These are phyloP conservation scores for Brachyopa scutellaris DNA, from an alignment of 2,888 invertebrate genomes.

Conservation along the genomic window DNA sequence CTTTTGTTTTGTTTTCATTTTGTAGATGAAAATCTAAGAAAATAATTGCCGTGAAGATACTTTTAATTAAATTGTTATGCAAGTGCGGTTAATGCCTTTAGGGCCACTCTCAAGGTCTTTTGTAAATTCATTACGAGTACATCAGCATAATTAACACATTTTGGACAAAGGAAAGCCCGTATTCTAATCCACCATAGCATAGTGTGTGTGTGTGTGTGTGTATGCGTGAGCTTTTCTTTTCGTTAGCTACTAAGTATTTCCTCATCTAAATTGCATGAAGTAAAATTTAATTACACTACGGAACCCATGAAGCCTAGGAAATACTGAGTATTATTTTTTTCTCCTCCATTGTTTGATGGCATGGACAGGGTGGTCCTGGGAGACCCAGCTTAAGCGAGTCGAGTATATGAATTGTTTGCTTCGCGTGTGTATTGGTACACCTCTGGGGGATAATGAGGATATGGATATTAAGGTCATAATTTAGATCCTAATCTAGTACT, in stretches of 20 bases:
- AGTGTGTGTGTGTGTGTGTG: neutral
- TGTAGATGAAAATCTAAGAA: conserved; percentile 25
- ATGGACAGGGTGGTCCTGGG: neutral
- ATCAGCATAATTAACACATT: conserved; percentile 17
- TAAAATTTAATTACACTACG: conserved; percentile 51
- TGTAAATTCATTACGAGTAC: neutral
- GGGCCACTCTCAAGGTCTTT: neutral
- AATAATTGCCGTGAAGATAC: conserved; percentile 35
- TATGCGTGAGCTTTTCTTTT: neutral
- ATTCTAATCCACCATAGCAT: neutral
- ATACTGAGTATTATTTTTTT: neutral
- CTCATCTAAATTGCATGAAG: conserved; percentile 48
- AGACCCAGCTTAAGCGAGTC: neutral
- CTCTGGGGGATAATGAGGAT: conserved; percentile 57
- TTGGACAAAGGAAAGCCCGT: conserved; percentile 6
- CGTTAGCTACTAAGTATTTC: conserved; percentile 22
- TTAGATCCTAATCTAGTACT: conserved; percentile 61
- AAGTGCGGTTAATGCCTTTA: neutral
- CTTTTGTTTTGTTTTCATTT: neutral
- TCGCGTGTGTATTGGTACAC: conserved; percentile 45
- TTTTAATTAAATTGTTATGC: conserved; percentile 48
- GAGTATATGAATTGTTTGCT: conserved; percentile 41
- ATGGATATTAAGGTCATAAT: conserved; percentile 65
- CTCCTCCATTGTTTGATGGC: conserved; percentile 4
- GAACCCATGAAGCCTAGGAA: neutral